Evolutionary conservation across 1,140 invertebrate species (phyloP), one percentile per base, ranked within the genome.

Genomic region (Pissodes strobi): DNA sequence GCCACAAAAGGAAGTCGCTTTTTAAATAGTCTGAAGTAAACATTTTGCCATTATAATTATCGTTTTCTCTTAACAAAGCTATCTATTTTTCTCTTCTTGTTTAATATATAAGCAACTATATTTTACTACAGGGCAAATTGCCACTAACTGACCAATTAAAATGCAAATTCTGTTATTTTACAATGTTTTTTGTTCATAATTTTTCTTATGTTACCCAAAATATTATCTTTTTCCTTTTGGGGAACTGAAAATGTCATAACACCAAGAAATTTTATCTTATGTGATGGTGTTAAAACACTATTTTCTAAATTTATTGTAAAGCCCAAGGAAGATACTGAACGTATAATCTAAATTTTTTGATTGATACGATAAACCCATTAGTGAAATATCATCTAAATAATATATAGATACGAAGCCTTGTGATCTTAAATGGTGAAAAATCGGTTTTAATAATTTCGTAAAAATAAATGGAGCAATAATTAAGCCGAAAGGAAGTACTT

Each of bases 401-500:
- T 30, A n/a, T 8, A 62, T 46, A 17, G 59, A 67, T 10, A 56
- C 10, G 37, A 48, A 56, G 13, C 22, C 39, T 12, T 19, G 12
- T 34, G n/a, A 21, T 22, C 59, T 48, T 4, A 67, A 34, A 15
- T 21, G 21, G 55, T 21, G 10, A 23, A 59, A 10, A 25, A 45
- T 27, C 19, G 56, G 45, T 48, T 59, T 59, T 21, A 59, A n/a
- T n/a, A n/a, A n/a, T n/a, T n/a, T n/a, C n/a, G n/a, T n/a, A n/a
- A n/a, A n/a, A n/a, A n/a, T n/a, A 13, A 68, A 69, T 38, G 60
- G 49, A 12, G 49, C 49, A 34, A 22, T 13, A 30, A 12, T 30
- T 8, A 52, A 17, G 6, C 49, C 49, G 46, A 59, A 59, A 6
- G 53, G 53, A 57, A 68, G 46, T 17, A 63, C 66, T 22, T 19